Base-by-base conservation (phyloP, 2,113 vertebrate species). In the Paramisgurnus dabryanus region DNA sequence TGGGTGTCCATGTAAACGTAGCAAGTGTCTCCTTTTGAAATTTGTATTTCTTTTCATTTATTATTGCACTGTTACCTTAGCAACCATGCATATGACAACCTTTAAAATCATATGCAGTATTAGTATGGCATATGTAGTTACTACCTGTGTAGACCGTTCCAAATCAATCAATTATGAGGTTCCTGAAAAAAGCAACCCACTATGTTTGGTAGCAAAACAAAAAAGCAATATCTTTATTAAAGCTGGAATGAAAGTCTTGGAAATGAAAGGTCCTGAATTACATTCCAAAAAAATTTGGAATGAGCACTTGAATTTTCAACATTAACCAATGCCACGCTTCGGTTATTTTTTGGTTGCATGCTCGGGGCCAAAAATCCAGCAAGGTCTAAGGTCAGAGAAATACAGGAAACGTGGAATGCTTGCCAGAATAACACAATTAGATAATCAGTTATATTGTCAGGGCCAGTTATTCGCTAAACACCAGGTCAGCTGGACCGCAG, bases 351-450 rank as follows among this genome's bases (percentile, higher is more conserved):
- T 12, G 6, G 9, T 13, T 43, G 39, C 22, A 17, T 0, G 10
- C 53, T 60, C 58, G 6, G 6, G 72, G 18, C 12, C 57, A 75
- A 12, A 47, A 43, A 47, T 34, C 45, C 7, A 34, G 43, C 0
- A 1, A 63, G 43, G 57, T 45, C 22, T 15, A 49, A 64, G 72
- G 72, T 75, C 58, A 75, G 72, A 49, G 47, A 10, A 58, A 18
- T 73, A 60, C 55, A 45, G n/a, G 18, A 64, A 64, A 11, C 8
- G 41, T 15, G 57, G 43, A 75, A 75, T 11, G 58, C 41, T 75
- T 75, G 58, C 57, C 72, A 63, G 58, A 64, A 64, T 34, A 63
- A 34, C 22, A 75, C 58, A 75, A 75, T 75, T 75, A 75, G 64
- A 63, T 6, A 63, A 63, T 63, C 41, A 17, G 58, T 75, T 63